Percentiles rank a stretch among this genome's conserved stretches.
Conservation (phyloP, 2,888 invertebrate species). For the Bellardia pandia region DNA sequence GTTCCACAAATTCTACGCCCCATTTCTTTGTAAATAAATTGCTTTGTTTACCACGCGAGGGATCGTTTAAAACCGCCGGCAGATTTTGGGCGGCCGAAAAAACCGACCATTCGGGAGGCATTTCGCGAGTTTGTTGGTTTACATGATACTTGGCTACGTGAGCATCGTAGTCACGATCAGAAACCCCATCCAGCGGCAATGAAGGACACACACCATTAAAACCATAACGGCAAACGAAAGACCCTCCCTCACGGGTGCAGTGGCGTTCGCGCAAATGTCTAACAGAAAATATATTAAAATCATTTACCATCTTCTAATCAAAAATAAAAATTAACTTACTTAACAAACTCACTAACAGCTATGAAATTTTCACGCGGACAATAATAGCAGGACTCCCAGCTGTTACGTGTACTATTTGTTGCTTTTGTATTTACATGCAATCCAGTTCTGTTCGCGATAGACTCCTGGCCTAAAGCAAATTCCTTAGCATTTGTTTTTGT, state of each 20-base stretch:
- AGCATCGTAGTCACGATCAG: conserved; percentile 93
- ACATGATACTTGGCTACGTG: conserved; percentile 90
- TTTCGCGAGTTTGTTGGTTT: conserved; percentile 82
- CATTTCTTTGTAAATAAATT: conserved; percentile 98
- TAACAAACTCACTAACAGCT: conserved; percentile 86
- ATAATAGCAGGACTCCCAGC: conserved; percentile 87
- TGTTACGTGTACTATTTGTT: conserved; percentile 9
- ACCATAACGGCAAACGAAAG: conserved; percentile 94
- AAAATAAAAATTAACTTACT: conserved; percentile 83
- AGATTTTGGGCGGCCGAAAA: conserved; percentile 97
- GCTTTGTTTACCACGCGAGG: conserved; percentile 94
- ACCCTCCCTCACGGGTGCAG: conserved; percentile 93
- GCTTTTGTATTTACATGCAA: conserved; percentile 19
- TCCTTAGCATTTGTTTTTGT: neutral
- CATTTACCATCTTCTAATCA: neutral
- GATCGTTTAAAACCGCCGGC: conserved; percentile 97
- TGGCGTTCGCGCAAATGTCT: conserved; percentile 92
- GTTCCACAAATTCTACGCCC: conserved; percentile 97
- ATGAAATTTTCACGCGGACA: conserved; percentile 87
- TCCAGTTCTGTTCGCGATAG: neutral
- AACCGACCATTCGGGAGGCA: conserved; percentile 85
- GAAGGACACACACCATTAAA: conserved; percentile 94
- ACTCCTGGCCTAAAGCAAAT: neutral
- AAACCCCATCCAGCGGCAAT: conserved; percentile 94
- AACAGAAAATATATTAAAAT: conserved; percentile 73